Evolutionary conservation across 1,140 invertebrate genomes (phyloP).

Genomic region (Onthophagus taurus): DNA sequence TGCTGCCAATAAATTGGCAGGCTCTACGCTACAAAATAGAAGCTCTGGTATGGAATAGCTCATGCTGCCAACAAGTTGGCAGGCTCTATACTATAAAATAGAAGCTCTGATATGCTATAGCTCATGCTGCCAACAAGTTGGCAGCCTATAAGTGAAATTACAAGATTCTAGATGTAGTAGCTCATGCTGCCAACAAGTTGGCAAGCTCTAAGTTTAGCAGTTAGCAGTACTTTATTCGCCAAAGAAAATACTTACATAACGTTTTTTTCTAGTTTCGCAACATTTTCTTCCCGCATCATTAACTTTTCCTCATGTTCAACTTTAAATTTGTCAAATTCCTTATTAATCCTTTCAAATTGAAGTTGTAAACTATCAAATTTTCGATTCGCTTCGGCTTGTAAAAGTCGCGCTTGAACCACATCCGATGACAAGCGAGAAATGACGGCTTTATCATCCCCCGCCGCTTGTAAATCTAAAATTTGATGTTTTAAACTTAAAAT

Average conservation of each 20-base stretch:
- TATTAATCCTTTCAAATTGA: slow-evolving; percentile 18
- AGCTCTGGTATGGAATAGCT: no score
- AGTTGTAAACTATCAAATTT: slow-evolving; percentile 20
- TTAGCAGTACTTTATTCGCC: background rate
- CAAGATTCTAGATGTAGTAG: no score
- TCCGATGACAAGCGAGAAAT: slow-evolving; percentile 43
- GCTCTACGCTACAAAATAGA: no score
- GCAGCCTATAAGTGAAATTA: no score
- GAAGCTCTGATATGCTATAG: no score
- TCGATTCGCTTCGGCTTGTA: slow-evolving; percentile 22
- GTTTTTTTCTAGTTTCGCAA: background rate
- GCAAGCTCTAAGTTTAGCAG: no score
- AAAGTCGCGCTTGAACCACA: slow-evolving; percentile 23
- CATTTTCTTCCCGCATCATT: background rate
- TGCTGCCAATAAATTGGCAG: no score
- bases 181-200: no score
- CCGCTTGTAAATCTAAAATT: slow-evolving; percentile 52
- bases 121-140: no score
- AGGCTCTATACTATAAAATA: no score
- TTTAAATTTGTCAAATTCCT: slow-evolving; percentile 15
- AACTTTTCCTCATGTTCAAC: background rate
- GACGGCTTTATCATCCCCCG: slow-evolving; percentile 52
- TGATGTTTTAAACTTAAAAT: slow-evolving; percentile 52
- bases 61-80: no score
- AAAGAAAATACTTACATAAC: background rate